Evolutionary conservation across 1,140 invertebrate species (phyloP).

Genomic region (Mesaphorura yosii): DNA sequence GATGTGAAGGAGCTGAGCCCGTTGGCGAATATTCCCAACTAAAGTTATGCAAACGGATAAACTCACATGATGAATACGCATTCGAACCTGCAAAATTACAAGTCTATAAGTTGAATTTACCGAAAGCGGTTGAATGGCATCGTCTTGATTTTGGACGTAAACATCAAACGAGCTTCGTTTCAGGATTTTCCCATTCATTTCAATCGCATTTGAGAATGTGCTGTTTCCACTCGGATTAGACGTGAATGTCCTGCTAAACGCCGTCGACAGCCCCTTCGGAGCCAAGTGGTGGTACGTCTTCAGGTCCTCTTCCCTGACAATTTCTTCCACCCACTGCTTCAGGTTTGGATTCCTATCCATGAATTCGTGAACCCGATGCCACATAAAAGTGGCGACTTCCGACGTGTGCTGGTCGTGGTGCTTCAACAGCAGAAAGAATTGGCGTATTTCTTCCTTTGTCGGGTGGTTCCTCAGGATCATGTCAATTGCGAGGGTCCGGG

Average conservation of each 20-base stretch:
- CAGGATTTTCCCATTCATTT: conserved; percentile 57
- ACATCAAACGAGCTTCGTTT: conserved; percentile 65
- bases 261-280: conserved; percentile 57
- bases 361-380: conserved; percentile 31
- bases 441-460: conserved; percentile 41
- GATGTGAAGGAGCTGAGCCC: conserved; percentile 53
- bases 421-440: conserved; percentile 45
- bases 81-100: neutral
- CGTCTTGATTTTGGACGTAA: conserved; percentile 44
- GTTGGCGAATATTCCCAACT: conserved; percentile 68
- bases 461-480: conserved; percentile 52
- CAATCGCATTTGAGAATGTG: conserved; percentile 58
- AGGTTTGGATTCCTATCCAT: conserved; percentile 25
- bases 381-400: conserved; percentile 32
- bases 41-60: too few species aligned
- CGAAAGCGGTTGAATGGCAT: conserved; percentile 43
- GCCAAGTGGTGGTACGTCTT: conserved; percentile 56
- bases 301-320: conserved; percentile 35
- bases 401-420: conserved; percentile 18
- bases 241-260: conserved; percentile 50
- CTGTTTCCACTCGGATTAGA: conserved; percentile 51
- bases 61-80: conserved; percentile 11
- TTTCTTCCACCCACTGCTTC: conserved; percentile 29
- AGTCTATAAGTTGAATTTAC: conserved; percentile 30
- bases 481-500: conserved; percentile 57